Base-by-base conservation (phyloP, 2,888 invertebrate genomes). In the Volucella inanis region DNA sequence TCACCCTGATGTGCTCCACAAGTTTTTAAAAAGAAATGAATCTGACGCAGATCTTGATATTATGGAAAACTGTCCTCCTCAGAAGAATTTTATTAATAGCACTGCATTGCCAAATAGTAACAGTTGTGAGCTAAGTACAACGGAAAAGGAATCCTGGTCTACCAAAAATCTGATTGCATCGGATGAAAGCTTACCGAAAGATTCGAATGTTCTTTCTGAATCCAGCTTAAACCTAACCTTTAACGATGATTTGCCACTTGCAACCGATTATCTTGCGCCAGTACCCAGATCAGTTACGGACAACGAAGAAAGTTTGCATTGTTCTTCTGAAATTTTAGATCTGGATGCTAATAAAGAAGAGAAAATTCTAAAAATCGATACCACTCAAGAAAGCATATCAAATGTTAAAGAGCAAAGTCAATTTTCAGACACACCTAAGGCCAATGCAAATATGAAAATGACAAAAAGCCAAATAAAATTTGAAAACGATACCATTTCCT, bases 1-100 rank as follows among this genome's bases (percentile, higher is more conserved):
- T 91, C 98, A 98, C 92, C 98, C 98, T 0, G 98, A 98, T 91
- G 97, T 98, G 15, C 91, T 98, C 39, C 98, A 97, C 90, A 96
- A 97, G 90, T 97, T 97, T 90, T 92, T 98, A 76, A 96, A 95
- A 89, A 97, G 97, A 90, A 94, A 96, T 57, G 95, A 96, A 89
- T 96, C 95, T 31, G 95, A 94, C 88, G 93, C 94, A 89, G 97
- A 97, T 92, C 93, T 97, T 88, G 97, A 97, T 91, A 92, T 97
- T 72, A 97, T 97, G 88, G 97, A 97, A 91, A 88, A 92, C 8
- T 54, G 67, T 14, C 22, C 45, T 15, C 41, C 65, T 0, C 65
- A 54, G 2, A 64, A 64, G 8, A 43, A 52, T 3, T 10, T 12
- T 3, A 22, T 22, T 1, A 31, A 61, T 1, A 41, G 14, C 22